Percentiles rank a stretch among this genome's conserved stretches.
phyloP scores from a whole-genome alignment of 1,140 invertebrate genomes.

The Phortica variegata region DNA sequence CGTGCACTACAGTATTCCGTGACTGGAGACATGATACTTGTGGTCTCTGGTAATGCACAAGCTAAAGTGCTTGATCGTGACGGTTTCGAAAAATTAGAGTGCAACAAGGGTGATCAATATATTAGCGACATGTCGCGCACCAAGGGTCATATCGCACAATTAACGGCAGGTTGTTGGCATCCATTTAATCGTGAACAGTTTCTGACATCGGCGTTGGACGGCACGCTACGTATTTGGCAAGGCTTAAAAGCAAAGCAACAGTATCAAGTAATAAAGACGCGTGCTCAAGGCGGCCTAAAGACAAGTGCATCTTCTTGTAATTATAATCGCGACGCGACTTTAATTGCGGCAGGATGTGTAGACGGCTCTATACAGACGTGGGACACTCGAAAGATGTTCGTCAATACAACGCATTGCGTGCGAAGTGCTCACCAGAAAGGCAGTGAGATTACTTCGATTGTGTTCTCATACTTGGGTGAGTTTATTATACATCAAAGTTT shows the following conservation, averaged over 20 bases:
- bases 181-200: constrained; percentile 90
- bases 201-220: constrained; percentile 90
- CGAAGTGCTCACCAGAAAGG: constrained; percentile 81
- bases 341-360: constrained; percentile 85
- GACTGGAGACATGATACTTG: constrained; percentile 92
- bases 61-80: constrained; percentile 95
- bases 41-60: constrained; percentile 87
- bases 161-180: constrained; percentile 93
- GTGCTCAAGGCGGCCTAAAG: constrained; percentile 84
- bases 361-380: constrained; percentile 98
- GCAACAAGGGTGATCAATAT: constrained; percentile 96
- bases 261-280: constrained; percentile 86
- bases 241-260: constrained; percentile 71
- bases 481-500: background rate
- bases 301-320: constrained; percentile 82
- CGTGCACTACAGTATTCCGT: constrained; percentile 86
- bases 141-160: constrained; percentile 91
- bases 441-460: constrained; percentile 79
- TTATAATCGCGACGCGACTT: constrained; percentile 85
- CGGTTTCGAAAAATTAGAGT: constrained; percentile 94
- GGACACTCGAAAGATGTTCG: constrained; percentile 86
- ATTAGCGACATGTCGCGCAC: constrained; percentile 91
- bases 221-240: constrained; percentile 89
- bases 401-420: constrained; percentile 76
- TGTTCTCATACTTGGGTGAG: constrained; percentile 86